Conservation (phyloP, 2,797 vertebrate species). For the Schizopygopsis malacanthus region DNA sequence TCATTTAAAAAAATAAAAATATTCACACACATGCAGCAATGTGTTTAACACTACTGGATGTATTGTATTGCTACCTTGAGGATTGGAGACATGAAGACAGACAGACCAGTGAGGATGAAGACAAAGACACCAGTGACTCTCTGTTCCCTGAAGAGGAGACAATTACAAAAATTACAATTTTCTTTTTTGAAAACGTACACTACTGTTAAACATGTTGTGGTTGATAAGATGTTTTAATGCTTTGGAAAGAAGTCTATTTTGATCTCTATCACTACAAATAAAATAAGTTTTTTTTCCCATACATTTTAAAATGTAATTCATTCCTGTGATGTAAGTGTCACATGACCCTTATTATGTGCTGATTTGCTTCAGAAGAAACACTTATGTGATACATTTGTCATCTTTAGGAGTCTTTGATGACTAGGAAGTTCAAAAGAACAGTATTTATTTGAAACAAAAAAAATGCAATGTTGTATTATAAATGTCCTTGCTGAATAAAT, state of each 20-base stretch:
- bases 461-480: neutral
- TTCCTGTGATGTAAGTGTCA: neutral
- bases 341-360: neutral
- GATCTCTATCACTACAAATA: neutral
- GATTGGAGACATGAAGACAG: conserved; percentile 98
- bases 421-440: neutral
- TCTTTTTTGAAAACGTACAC: neutral
- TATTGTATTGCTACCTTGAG: conserved; percentile 84
- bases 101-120: conserved; percentile 94
- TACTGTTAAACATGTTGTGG: neutral
- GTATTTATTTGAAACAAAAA: neutral
- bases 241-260: neutral
- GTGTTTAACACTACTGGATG: neutral
- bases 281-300: neutral
- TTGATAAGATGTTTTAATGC: neutral
- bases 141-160: conserved; percentile 87
- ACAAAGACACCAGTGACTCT: conserved; percentile 90
- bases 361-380: neutral
- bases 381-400: neutral
- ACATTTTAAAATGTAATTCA: neutral
- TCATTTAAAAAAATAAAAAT: neutral
- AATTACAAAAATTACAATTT: neutral
- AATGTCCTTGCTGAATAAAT: neutral
- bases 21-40: neutral
- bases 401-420: neutral